phyloP scores from a whole-genome alignment of 2,888 invertebrate genomes.

The Rhyacophila evoluta region DNA sequence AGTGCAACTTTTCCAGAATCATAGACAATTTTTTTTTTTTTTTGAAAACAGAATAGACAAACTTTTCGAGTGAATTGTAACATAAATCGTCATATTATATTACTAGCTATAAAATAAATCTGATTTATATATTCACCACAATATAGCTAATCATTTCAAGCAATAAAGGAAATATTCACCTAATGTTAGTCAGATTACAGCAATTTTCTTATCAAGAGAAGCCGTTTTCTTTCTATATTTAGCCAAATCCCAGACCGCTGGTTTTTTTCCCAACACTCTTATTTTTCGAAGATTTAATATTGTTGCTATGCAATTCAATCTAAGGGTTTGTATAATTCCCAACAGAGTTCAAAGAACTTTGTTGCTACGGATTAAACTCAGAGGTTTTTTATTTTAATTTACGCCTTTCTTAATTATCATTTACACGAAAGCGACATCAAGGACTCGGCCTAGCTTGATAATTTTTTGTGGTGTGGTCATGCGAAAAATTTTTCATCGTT shows the following conservation, averaged over 20 bases:
- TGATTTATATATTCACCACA: no score
- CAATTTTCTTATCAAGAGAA: background rate
- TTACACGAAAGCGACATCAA: slow-evolving; percentile 2
- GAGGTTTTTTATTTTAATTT: background rate
- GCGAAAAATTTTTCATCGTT: background rate
- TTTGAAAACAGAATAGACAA: no score
- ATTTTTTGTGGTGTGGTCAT: background rate
- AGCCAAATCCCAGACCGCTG: background rate
- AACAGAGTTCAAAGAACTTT: background rate
- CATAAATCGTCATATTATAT: no score
- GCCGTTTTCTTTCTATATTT: background rate
- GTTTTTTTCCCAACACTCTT: background rate
- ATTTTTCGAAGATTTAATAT: background rate
- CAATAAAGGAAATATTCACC: no score
- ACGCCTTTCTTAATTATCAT: background rate
- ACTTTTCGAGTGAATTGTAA: no score
- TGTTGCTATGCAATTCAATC: background rate
- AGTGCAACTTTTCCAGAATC: no score
- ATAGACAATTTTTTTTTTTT: no score
- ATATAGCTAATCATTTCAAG: no score
- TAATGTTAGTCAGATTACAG: no score
- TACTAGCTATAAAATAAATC: no score
- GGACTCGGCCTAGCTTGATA: background rate
- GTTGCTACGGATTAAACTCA: background rate
- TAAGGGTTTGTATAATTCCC: background rate